A percentile compares a stretch with the other conserved stretches of the same genome.
Evolutionary conservation across 2,888 invertebrate species (phyloP).

Genomic region (Stenolophus ochropezus): DNA sequence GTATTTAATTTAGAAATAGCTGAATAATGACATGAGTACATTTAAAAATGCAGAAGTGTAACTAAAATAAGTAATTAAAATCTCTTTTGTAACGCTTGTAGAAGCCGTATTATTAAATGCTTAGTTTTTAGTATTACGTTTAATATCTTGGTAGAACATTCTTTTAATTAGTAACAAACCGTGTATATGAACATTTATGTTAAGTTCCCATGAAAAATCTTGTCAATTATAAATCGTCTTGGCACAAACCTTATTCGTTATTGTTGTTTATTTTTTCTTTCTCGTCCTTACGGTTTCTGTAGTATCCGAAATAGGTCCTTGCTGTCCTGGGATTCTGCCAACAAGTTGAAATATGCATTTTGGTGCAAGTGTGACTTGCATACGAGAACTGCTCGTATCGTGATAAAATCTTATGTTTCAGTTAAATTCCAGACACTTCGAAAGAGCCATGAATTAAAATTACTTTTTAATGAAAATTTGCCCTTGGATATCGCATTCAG

Average conservation of each 20-base stretch:
- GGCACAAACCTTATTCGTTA: not conserved
- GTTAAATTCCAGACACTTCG: not conserved
- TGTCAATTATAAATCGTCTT: not conserved
- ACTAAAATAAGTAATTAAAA: too few relatives aligned
- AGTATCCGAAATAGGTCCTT: conserved; percentile 25
- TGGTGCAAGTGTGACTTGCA: conserved; percentile 13
- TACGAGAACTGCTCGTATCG: conserved; percentile 4
- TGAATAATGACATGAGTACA: too few relatives aligned
- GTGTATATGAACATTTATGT: not conserved
- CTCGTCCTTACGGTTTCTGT: conserved; percentile 33
- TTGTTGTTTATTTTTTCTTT: not conserved
- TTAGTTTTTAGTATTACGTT: not conserved
- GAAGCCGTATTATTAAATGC: not conserved
- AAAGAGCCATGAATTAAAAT: conserved; percentile 23
- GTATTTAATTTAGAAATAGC: too few relatives aligned
- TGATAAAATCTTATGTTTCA: conserved; percentile 7
- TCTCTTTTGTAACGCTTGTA: not conserved
- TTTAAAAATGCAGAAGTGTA: too few relatives aligned
- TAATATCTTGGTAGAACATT: not conserved
- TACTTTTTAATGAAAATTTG: conserved; percentile 15
- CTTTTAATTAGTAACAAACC: not conserved
- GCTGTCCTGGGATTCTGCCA: conserved; percentile 6
- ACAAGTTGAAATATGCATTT: conserved; percentile 13
- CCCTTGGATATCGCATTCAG: too few relatives aligned
- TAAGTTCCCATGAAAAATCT: not conserved